Evolutionary conservation across 2,888 invertebrate species (phyloP), one percentile per base, ranked within the genome.

Genomic region (Stomorhina lunata): DNA sequence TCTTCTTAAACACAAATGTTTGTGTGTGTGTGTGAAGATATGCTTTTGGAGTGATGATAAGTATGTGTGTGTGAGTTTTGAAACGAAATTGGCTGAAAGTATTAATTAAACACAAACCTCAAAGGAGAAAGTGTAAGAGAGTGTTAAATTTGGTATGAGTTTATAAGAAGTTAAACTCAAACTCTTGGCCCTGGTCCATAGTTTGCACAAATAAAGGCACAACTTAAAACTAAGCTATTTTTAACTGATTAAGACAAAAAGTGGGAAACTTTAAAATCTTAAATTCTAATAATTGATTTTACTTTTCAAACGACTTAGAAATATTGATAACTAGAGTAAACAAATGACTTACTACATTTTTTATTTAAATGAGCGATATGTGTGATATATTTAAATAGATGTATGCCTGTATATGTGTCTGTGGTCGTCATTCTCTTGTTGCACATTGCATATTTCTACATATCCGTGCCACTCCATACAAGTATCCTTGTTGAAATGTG

Each of bases 51-150:
- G 20, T 20, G 22, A 12, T 37, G 55, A 4, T 40, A 2, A 9
- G 53, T 43, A 37, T 50, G 12, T 20, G 20, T 43, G n/a, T 29
- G 17, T 43, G 45, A 43, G 10, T 10, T 75, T 76, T 71, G 48
- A 71, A 76, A 69, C 50, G 55, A 80, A 84, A 85, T 82, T 79
- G 84, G 78, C 77, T 77, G 50, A 85, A 85, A 84, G 83, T 85
- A 85, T 83, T 82, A 85, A 84, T 85, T 85, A 85, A 83, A 82
- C 80, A 76, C 71, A 71, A 69, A 69, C 75, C 71, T 50, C 81
- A 84, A 81, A 59, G 66, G 69, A 45, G 20, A 61, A 37, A 43
- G 50, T 79, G 53, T 29, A 59, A 69, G 59, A 75, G 32, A 75
- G 63, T 80, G 65, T 63, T 75, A 55, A 75, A 57, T 55, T 68